These are phyloP conservation scores for Megalonaias nervosa DNA, from an alignment of 1,140 invertebrate species.

Conservation along the genomic window DNA sequence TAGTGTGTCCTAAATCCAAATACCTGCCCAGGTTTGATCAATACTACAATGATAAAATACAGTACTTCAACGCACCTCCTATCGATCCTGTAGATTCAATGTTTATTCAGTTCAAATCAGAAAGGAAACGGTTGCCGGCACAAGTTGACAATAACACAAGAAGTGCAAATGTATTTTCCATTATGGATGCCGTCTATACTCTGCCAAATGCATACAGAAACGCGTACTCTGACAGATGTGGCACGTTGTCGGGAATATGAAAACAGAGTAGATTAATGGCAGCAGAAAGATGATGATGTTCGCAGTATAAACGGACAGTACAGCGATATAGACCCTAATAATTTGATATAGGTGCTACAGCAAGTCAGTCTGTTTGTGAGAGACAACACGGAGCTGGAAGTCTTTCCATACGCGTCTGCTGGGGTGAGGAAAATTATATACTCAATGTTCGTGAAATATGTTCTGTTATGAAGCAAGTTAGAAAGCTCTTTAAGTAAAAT, in stretches of 20 bases:
- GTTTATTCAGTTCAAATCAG: too few species aligned
- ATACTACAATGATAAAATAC: too few species aligned
- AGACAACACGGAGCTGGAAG: too few species aligned
- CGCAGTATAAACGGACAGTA: slow-evolving; percentile 20
- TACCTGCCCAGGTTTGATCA: too few species aligned
- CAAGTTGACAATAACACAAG: neutral
- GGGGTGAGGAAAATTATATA: slow-evolving; percentile 22
- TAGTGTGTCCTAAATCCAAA: too few species aligned
- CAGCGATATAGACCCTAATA: slow-evolving; percentile 2
- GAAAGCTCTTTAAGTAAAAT: too few species aligned
- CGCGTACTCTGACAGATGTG: neutral
- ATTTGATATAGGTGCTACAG: slow-evolving; percentile 11
- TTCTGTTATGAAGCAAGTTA: too few species aligned
- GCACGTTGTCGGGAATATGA: neutral
- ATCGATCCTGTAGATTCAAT: too few species aligned
- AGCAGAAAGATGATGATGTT: neutral
- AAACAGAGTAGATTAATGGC: neutral
- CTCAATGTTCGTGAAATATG: neutral
- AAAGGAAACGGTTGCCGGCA: too few species aligned
- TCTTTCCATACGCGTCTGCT: neutral
- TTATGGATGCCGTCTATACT: slow-evolving; percentile 23
- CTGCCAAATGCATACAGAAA: slow-evolving; percentile 9
- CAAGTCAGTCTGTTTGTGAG: neutral
- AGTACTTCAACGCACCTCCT: too few species aligned
- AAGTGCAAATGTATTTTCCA: slow-evolving; percentile 1